Base-by-base conservation (phyloP, 2,888 invertebrate species). In the Nebria brevicollis region DNA sequence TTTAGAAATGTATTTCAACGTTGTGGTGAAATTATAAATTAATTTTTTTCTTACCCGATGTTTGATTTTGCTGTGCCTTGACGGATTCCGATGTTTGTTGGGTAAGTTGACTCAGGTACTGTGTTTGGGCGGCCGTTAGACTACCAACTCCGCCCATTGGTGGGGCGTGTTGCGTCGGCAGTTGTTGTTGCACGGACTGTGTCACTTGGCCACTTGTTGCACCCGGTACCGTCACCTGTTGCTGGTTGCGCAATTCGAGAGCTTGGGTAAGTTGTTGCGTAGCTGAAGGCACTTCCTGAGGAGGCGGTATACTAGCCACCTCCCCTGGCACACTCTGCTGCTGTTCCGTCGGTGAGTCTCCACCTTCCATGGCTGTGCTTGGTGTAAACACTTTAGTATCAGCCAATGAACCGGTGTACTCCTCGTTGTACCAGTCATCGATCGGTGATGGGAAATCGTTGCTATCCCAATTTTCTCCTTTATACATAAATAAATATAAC, bases 311-410 rank as follows among this genome's bases (percentile, higher is more conserved):
- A 25, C 66, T 77, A 77, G 65, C 81, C 64, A 42, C 41, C 70
- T 75, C 81, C 42, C 70, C 80, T 72, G 81, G 82, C 72, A 65
- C 26, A 15, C 20, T 74, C 75, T 75, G 65, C 77, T 42, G 66
- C 76, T 64, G 72, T 77, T 10, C 77, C 64, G 66, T 72, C 10
- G 77, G 66, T 11, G 82, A 77, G 11, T 75, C 66, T 10, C 73
- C 68, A 25, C 66, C 64, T 20, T 80, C 79, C 34, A 43, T 13
- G 34, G 34, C 10, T n/a, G 70, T n/a, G 13, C 85, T 85, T 82
- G 95, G 94, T 68, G 95, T 95, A 87, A 96, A 96, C 82, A 98
- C 97, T 91, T 98, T 98, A 74, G 96, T 97, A 88, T 98, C 98
- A 83, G 96, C 95, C 83, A 98, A 92, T 85, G 97, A 97, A 77